Conservation (phyloP, 2,797 vertebrate species). For the Melanotaenia boesemani region DNA sequence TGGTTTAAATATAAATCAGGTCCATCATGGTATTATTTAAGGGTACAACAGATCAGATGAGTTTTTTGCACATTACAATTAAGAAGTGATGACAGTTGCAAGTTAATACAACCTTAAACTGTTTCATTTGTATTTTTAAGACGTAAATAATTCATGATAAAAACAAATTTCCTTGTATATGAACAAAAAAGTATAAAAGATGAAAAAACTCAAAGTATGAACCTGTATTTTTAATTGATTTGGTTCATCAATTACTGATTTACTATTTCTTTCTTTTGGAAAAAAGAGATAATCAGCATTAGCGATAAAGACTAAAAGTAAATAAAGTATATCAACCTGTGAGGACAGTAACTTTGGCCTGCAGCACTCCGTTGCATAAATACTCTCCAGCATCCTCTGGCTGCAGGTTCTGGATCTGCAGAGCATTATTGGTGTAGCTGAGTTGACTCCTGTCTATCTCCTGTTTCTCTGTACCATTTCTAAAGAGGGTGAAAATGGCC, state of each 20-base stretch:
- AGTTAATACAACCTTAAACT: too few relatives aligned
- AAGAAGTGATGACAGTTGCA: too few relatives aligned
- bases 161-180: too few relatives aligned
- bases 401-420: slow-evolving; percentile 69
- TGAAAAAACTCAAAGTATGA: too few relatives aligned
- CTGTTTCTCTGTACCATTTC: slow-evolving; percentile 52
- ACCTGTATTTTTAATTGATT: too few relatives aligned
- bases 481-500: slow-evolving; percentile 65
- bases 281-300: neutral
- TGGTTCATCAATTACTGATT: too few relatives aligned
- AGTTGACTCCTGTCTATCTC: slow-evolving; percentile 59
- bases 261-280: too few relatives aligned
- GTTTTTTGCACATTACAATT: too few relatives aligned
- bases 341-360: slow-evolving; percentile 45
- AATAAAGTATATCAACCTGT: slow-evolving; percentile 36
- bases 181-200: too few relatives aligned
- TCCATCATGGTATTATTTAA: neutral
- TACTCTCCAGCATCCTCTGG: slow-evolving; percentile 67
- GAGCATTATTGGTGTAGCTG: slow-evolving; percentile 36
- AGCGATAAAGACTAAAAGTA: too few relatives aligned
- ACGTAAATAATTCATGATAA: too few relatives aligned
- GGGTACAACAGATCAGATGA: neutral
- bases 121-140: too few relatives aligned
- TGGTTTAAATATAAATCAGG: neutral
- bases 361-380: slow-evolving; percentile 54